A percentile compares a stretch with the other conserved stretches of the same genome.
Conservation (phyloP, 2,888 invertebrate species). For the Acronicta psi region DNA sequence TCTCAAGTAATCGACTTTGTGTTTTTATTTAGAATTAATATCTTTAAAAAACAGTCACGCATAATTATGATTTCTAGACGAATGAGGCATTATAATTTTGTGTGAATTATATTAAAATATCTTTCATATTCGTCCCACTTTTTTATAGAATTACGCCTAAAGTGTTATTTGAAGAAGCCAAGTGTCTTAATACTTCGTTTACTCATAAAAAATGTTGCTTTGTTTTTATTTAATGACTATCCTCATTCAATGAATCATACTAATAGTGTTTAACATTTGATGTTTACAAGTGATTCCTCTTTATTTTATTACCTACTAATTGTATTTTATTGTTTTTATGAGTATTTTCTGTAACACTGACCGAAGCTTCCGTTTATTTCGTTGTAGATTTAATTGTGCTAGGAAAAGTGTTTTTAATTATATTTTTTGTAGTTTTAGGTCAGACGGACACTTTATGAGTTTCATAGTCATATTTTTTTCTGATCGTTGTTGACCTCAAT, state of each 20-base stretch:
- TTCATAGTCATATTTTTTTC: slow-evolving; percentile 26
- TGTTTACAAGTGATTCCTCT: slow-evolving; percentile 27
- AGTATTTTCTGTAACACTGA: slow-evolving; percentile 23
- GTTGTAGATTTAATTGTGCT: background rate
- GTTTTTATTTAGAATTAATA: too few species aligned
- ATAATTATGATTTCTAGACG: too few species aligned
- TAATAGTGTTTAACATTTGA: slow-evolving; percentile 13
- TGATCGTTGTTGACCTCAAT: background rate
- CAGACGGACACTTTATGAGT: slow-evolving; percentile 15
- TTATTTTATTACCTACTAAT: slow-evolving; percentile 30
- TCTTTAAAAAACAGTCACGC: too few species aligned
- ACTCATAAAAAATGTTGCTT: slow-evolving; percentile 9
- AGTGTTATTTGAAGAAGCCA: background rate
- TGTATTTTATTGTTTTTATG: slow-evolving; percentile 12
- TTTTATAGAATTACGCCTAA: slow-evolving; percentile 3
- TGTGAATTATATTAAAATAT: background rate
- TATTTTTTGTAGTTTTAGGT: slow-evolving; percentile 35
- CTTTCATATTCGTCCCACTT: slow-evolving; percentile 8
- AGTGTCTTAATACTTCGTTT: slow-evolving; percentile 1
- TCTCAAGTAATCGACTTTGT: too few species aligned
- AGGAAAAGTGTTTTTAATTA: background rate
- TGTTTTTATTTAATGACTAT: slow-evolving; percentile 4
- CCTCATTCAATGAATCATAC: slow-evolving; percentile 11
- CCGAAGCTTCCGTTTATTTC: slow-evolving; percentile 20
- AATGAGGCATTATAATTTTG: too few species aligned